These are phyloP conservation scores for Acanthopagrus latus DNA, from an alignment of 2,797 vertebrate species.

Conservation along the genomic window DNA sequence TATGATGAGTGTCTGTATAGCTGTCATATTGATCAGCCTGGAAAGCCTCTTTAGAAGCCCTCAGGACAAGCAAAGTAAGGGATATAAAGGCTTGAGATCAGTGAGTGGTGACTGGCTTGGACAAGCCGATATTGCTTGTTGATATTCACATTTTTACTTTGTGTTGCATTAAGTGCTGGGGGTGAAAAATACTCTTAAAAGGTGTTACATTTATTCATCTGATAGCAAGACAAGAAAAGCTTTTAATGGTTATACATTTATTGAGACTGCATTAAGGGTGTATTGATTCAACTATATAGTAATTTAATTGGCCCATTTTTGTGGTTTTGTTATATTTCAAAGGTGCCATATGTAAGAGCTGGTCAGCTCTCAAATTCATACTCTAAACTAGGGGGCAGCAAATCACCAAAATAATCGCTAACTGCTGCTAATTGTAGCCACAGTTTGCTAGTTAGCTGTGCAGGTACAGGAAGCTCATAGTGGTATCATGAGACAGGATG, in stretches of 20 bases:
- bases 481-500: no score
- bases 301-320: not conserved
- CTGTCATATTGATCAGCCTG: conserved; percentile 64
- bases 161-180: not conserved
- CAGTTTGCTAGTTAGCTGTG: no score
- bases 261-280: not conserved
- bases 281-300: not conserved
- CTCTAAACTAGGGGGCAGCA: no score
- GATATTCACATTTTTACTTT: not conserved
- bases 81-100: conserved; percentile 26
- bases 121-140: conserved; percentile 27
- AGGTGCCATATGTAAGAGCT: no score
- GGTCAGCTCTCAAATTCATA: no score
- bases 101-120: conserved; percentile 10
- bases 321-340: not conserved
- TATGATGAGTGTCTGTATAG: conserved; percentile 32
- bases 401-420: no score
- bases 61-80: conserved; percentile 7
- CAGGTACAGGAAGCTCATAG: no score
- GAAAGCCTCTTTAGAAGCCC: conserved; percentile 35
- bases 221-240: not conserved
- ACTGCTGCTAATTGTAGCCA: no score
- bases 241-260: not conserved
- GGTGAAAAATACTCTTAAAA: not conserved
- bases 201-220: not conserved